These are phyloP conservation scores for Pluvialis apricaria DNA, from an alignment of 2,113 vertebrate species.

Conservation along the genomic window DNA sequence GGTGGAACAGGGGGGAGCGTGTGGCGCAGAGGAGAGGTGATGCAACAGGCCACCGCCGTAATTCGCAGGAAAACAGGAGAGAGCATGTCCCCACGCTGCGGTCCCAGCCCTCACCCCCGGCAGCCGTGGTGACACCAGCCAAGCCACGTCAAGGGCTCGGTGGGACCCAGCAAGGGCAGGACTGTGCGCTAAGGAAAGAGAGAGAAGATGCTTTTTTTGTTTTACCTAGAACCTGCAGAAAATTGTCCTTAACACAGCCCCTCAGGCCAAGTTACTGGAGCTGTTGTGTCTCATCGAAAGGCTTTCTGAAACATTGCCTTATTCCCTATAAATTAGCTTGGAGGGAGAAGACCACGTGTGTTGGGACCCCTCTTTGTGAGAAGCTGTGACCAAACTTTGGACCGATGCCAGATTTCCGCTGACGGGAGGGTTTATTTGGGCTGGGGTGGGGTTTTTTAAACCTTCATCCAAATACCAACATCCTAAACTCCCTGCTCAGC, in stretches of 20 bases:
- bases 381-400: background rate
- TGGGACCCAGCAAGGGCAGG: background rate
- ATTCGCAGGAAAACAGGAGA: background rate
- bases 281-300: background rate
- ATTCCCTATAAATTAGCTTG: background rate
- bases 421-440: background rate
- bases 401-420: accelerated
- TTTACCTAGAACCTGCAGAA: background rate
- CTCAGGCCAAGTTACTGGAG: accelerated
- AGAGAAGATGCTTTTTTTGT: background rate
- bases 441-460: background rate
- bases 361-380: background rate
- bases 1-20: background rate
- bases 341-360: background rate
- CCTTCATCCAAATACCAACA: background rate
- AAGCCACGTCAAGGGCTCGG: background rate
- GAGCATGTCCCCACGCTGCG: background rate
- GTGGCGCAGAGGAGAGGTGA: background rate
- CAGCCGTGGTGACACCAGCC: background rate
- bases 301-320: background rate
- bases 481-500: background rate
- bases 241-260: background rate
- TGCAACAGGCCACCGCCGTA: background rate
- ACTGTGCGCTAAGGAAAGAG: background rate
- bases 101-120: background rate